Conservation (phyloP, 92 coral and sea anemone species). For the Epizoanthus illoricatus region DNA sequence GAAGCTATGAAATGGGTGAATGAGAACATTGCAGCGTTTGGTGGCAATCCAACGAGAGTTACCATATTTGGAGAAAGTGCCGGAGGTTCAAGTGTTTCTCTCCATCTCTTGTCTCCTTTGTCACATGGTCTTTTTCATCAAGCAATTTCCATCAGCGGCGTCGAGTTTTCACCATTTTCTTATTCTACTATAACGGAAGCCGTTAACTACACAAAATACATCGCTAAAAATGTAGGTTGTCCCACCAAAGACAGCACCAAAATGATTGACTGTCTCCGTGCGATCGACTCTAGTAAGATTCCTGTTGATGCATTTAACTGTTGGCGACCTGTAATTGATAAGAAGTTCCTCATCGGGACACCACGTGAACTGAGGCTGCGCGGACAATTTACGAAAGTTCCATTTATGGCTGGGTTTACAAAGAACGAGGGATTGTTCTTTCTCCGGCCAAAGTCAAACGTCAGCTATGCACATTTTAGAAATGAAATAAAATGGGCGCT, state of each 20-base stretch:
- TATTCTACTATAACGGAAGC: constrained; percentile 26
- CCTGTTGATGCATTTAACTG: constrained; percentile 14
- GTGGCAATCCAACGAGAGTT: constrained; percentile 32
- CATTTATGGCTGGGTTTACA: constrained; percentile 46
- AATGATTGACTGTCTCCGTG: constrained; percentile 47
- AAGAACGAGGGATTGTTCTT: constrained; percentile 47
- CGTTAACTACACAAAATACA: constrained; percentile 29
- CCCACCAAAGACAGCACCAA: constrained; percentile 4
- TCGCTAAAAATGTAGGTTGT: constrained; percentile 45
- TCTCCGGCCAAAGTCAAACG: neutral
- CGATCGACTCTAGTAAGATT: constrained; percentile 25
- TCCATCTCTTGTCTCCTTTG: constrained; percentile 34
- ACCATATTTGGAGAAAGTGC: constrained; percentile 45
- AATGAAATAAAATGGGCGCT: constrained; percentile 17
- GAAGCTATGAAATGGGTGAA: constrained; percentile 44
- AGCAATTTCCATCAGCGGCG: constrained; percentile 53
- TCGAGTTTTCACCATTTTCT: constrained; percentile 47
- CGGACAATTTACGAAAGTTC: constrained; percentile 29
- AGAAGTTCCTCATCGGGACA: constrained; percentile 44
- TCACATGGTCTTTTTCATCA: constrained; percentile 38
- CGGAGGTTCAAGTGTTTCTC: constrained; percentile 30
- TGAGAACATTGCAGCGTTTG: constrained; percentile 38
- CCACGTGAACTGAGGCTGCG: constrained; percentile 38
- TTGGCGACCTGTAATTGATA: constrained; percentile 62
- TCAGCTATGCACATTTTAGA: neutral